Conservation (phyloP, 2,888 invertebrate genomes). For the Tetropium fuscum region DNA sequence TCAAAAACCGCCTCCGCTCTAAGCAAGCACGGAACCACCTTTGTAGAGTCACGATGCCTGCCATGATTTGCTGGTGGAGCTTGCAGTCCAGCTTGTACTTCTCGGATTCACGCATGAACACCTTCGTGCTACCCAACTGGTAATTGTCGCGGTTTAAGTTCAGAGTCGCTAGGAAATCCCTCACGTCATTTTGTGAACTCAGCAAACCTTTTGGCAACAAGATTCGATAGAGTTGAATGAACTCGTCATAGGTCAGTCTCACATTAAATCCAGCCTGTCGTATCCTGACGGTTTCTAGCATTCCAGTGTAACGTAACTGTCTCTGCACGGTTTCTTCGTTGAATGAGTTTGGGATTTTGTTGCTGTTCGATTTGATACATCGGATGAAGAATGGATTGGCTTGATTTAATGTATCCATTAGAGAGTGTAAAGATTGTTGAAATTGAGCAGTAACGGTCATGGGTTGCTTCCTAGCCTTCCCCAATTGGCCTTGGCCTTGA, state of each 20-base stretch:
- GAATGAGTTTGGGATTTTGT: slow-evolving; percentile 91
- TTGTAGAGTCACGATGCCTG: slow-evolving; percentile 91
- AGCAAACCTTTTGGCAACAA: slow-evolving; percentile 87
- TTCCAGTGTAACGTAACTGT: slow-evolving; percentile 93
- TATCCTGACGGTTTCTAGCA: slow-evolving; percentile 96
- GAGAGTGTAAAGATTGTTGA: slow-evolving; percentile 88
- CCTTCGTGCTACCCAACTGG: slow-evolving; percentile 76
- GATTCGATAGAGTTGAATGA: slow-evolving; percentile 92
- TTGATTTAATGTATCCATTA: slow-evolving; percentile 95
- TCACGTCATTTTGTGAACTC: slow-evolving; percentile 88
- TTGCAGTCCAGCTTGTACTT: slow-evolving; percentile 92
- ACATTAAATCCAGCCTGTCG: slow-evolving; percentile 96
- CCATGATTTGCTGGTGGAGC: slow-evolving; percentile 94
- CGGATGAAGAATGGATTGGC: slow-evolving; percentile 88
- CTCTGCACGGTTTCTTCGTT: slow-evolving; percentile 94
- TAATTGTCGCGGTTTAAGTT: slow-evolving; percentile 91
- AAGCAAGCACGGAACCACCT: slow-evolving; percentile 89
- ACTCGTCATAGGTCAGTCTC: slow-evolving; percentile 92
- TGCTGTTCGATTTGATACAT: slow-evolving; percentile 93
- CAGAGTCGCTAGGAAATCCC: slow-evolving; percentile 84
- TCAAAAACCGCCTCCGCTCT: slow-evolving; percentile 82
- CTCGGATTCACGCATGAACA: slow-evolving; percentile 94
- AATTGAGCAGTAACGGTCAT: slow-evolving; percentile 96
- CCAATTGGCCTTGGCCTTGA: slow-evolving; percentile 66
- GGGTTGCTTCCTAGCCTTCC: slow-evolving; percentile 85